phyloP scores from a whole-genome alignment of 2,113 vertebrate genomes.

The Conger conger region DNA sequence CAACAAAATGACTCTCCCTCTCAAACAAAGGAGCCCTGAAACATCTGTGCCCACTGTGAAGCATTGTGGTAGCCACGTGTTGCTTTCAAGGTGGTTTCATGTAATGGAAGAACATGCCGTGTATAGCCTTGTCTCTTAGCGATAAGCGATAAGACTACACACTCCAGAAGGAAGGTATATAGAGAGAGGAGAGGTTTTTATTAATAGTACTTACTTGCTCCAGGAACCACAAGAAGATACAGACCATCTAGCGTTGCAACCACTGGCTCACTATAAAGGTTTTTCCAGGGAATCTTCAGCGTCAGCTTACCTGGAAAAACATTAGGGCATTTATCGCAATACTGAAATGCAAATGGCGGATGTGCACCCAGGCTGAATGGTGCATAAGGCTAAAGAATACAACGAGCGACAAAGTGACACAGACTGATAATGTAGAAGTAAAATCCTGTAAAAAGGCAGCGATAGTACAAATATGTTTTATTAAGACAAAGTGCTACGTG shows the following conservation, averaged over 20 bases:
- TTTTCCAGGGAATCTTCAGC: constrained; percentile 98
- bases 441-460: too few relatives aligned
- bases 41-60: not conserved
- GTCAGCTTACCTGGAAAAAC: constrained; percentile 85
- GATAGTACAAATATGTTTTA: too few relatives aligned
- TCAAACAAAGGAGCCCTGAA: not conserved
- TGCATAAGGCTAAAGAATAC: too few relatives aligned
- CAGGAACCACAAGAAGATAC: constrained; percentile 91
- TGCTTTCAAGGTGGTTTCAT: not conserved
- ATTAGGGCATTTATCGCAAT: not conserved
- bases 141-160: not conserved
- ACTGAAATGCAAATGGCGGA: not conserved
- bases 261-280: constrained; percentile 93
- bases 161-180: not conserved
- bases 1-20: not conserved
- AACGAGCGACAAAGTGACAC: too few relatives aligned
- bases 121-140: not conserved
- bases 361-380: too few relatives aligned
- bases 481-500: too few relatives aligned
- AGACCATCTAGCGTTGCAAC: constrained; percentile 91
- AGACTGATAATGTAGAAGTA: too few relatives aligned
- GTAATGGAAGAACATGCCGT: not conserved
- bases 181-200: not conserved
- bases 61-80: not conserved
- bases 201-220: constrained; percentile 81